Evolutionary conservation across 2,797 vertebrate genomes (phyloP).

Genomic region (Sarcophilus harrisii): DNA sequence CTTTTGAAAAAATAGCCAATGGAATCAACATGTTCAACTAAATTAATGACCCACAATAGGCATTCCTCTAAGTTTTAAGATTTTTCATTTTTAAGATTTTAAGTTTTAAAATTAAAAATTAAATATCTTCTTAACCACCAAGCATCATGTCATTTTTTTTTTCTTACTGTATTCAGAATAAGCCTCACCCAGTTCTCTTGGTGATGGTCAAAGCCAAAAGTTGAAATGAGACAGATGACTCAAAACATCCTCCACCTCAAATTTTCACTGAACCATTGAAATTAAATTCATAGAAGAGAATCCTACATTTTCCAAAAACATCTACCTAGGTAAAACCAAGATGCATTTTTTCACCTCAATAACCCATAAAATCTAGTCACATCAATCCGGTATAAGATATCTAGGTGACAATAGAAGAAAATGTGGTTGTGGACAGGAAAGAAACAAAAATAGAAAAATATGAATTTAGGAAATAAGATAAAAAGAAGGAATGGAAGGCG

Average conservation of each 20-base stretch:
- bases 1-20: not conserved
- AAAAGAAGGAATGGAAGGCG: not conserved
- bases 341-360: not conserved
- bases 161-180: rapidly evolving
- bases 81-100: not conserved
- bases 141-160: rapidly evolving
- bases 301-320: not conserved
- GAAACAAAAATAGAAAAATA: not conserved
- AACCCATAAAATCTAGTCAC: not conserved
- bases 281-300: not conserved
- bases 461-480: not conserved
- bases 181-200: no score
- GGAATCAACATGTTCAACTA: not conserved
- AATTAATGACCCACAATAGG: not conserved
- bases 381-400: not conserved
- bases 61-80: not conserved
- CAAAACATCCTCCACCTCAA: not conserved
- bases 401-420: not conserved
- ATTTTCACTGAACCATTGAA: not conserved
- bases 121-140: rapidly evolving
- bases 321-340: not conserved
- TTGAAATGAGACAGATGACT: not conserved
- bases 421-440: not conserved
- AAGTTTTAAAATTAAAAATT: not conserved
- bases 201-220: not conserved